Conservation (phyloP, 2,113 vertebrate genomes). For the Vicugna pacos region DNA sequence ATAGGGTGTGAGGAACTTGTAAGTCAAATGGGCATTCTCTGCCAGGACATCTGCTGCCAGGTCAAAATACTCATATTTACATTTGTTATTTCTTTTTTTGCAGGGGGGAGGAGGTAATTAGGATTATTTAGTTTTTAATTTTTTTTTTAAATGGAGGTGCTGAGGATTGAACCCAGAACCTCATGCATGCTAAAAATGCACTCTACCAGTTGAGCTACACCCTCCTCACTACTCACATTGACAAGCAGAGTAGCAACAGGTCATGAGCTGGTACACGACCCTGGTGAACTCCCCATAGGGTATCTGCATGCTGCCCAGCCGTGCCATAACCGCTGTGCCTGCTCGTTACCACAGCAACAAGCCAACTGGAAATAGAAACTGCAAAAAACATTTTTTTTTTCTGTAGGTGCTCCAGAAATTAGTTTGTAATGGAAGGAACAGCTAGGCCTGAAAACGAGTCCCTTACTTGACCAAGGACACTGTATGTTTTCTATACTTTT, state of each 20-base stretch:
- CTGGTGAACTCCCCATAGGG: too few relatives aligned
- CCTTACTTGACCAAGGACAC: not conserved
- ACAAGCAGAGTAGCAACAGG: too few relatives aligned
- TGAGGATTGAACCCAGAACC: too few relatives aligned
- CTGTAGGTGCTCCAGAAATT: not conserved
- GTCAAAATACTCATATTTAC: constrained; percentile 94
- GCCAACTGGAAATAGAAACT: not conserved
- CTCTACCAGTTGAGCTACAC: too few relatives aligned
- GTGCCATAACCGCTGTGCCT: too few relatives aligned
- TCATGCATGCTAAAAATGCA: too few relatives aligned
- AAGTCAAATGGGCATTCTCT: constrained; percentile 97
- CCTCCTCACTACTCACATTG: too few relatives aligned
- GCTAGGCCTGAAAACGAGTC: not conserved
- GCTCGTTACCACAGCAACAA: not conserved
- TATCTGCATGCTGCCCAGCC: too few relatives aligned
- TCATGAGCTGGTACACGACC: too few relatives aligned
- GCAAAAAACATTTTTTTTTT: not conserved
- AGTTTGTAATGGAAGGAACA: not conserved
- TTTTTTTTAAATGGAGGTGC: too few relatives aligned
- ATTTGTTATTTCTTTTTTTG: constrained; percentile 57
- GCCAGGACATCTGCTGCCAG: constrained; percentile 97
- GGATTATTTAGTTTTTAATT: too few relatives aligned
- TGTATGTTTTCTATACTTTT: not conserved
- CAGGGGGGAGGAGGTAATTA: too few relatives aligned
- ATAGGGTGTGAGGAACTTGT: constrained; percentile 95